Evolutionary conservation across 2,113 vertebrate species (phyloP), one percentile per base, ranked within the genome.

Genomic region (Raja brachyura): DNA sequence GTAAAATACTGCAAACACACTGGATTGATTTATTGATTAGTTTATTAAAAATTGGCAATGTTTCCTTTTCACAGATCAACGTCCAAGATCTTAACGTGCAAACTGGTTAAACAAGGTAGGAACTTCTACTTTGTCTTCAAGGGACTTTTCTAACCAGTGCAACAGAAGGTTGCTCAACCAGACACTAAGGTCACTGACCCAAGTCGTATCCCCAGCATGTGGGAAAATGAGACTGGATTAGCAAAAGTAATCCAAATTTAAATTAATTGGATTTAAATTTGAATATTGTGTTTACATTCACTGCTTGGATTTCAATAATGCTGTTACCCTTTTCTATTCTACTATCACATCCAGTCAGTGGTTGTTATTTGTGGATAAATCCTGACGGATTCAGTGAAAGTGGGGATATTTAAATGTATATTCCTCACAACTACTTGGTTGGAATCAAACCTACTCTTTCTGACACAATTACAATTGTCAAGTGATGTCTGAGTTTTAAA

Each of bases 61-160:
- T 85, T 94, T 93, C 93, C 48, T 92, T 68, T 92, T 54, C 39
- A 48, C 95, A 99, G 98, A 97, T 99, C 83, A 98, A 96, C 94
- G 98, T 98, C 94, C 98, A 97, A 28, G 98, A 99, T 33, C 97
- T 98, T 93, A 98, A 94, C 97, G 98, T 94, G 98, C 96, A 0
- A 98, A 99, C 93, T 99, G 98, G 98, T 96, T 99, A 39, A 99
- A 99, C 94, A 98, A 99, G 98, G 98, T 98, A 95, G 96, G 94
- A 7, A 4, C 0, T 75, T 25, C 9, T 75, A 73, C 54, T 88
- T 88, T 63, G 83, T 48, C 4, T 16, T 4, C 11, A 39, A 93
- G 56, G 61, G 66, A n/a, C 31, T 31, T 66, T 54, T 93, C 39
- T 61, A n/a, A n/a, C 66, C 18, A 73, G 8, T 73, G 68, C 63